These are phyloP conservation scores for Notocelia uddmanniana DNA, from an alignment of 2,888 invertebrate species.

Conservation along the genomic window DNA sequence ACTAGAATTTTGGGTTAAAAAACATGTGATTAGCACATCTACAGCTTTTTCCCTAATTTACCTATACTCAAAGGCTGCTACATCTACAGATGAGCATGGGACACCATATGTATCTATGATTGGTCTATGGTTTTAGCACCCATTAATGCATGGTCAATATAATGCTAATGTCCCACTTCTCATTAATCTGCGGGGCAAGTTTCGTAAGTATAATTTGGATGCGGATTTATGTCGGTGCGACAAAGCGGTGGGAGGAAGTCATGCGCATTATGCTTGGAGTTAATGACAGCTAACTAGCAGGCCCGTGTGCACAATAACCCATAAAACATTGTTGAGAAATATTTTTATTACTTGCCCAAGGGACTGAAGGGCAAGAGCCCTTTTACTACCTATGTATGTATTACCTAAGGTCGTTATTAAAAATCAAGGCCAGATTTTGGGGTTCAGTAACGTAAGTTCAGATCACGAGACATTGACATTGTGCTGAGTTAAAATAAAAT, in stretches of 20 bases:
- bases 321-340: slow-evolving; percentile 44
- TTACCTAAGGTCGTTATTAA: slow-evolving; percentile 23
- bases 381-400: slow-evolving; percentile 23
- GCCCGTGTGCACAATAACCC: slow-evolving; percentile 35
- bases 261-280: slow-evolving; percentile 39
- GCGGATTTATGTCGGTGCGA: slow-evolving; percentile 37
- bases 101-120: neutral
- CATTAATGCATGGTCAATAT: slow-evolving; percentile 14
- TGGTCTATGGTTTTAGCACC: neutral
- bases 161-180: slow-evolving; percentile 31
- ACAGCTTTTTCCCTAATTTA: neutral
- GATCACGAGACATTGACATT: neutral
- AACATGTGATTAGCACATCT: neutral
- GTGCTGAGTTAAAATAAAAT: neutral
- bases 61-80: neutral
- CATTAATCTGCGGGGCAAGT: slow-evolving; percentile 33
- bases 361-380: slow-evolving; percentile 37
- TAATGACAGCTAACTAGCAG: slow-evolving; percentile 45
- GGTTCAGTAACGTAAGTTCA: neutral
- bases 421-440: slow-evolving; percentile 13
- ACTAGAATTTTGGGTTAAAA: neutral
- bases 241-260: slow-evolving; percentile 45
- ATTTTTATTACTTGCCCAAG: slow-evolving; percentile 37
- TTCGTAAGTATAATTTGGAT: slow-evolving; percentile 42
- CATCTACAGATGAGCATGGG: too few species aligned